A percentile compares a stretch with the other conserved stretches of the same genome.
Evolutionary conservation across 1,140 invertebrate species (phyloP).

Genomic region (Elysia chlorotica): DNA sequence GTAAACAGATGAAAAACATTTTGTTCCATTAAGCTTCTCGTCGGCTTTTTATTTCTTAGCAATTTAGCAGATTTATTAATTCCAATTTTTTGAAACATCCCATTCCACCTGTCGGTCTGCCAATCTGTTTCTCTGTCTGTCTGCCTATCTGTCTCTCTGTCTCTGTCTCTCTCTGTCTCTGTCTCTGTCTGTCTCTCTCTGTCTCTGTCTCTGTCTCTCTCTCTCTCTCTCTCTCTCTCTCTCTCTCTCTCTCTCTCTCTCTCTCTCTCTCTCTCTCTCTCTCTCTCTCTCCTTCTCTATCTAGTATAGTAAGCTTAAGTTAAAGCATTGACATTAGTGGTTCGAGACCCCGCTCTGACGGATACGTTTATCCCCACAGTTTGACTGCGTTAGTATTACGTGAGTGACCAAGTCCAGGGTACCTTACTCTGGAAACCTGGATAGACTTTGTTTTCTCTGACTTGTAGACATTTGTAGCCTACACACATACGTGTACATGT

Average conservation of each 20-base stretch:
- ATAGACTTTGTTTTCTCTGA: too few species aligned
- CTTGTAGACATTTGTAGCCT: too few species aligned
- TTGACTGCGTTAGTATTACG: too few species aligned
- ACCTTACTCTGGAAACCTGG: too few species aligned
- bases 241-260: conserved; percentile 8
- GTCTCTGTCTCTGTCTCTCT: conserved; percentile 1
- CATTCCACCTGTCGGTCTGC: neutral
- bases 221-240: conserved; percentile 8
- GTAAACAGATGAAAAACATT: neutral
- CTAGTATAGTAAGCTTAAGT: neutral
- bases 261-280: conserved; percentile 4
- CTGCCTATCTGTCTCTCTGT: neutral
- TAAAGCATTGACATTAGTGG: too few species aligned
- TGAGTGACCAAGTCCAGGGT: too few species aligned
- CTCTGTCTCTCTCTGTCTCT: neutral
- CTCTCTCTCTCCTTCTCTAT: conserved; percentile 8
- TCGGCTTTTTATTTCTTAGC: neutral
- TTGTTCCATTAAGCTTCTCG: neutral
- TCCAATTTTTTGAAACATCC: neutral
- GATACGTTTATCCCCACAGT: too few species aligned
- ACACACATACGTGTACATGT: too few species aligned
- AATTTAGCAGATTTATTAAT: neutral
- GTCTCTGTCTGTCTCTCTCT: neutral
- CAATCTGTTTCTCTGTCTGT: neutral
- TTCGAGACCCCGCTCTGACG: too few species aligned